phyloP scores from a whole-genome alignment of 2,797 vertebrate genomes.

The Protosalanx chinensis region DNA sequence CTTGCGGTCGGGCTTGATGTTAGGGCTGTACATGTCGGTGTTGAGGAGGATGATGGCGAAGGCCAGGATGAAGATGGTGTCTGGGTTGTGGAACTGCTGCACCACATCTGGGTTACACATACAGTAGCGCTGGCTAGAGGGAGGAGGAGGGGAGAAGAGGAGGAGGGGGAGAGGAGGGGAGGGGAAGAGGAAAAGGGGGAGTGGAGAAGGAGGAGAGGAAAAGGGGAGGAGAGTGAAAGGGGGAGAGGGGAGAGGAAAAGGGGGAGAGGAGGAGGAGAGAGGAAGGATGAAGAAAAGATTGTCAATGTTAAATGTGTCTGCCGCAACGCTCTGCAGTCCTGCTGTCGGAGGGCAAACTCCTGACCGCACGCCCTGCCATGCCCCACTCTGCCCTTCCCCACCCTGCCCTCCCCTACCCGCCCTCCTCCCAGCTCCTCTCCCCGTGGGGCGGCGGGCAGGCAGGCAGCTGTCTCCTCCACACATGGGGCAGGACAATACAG shows the following conservation, averaged over 20 bases:
- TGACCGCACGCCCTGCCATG: too few relatives aligned
- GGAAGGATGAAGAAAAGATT: not conserved
- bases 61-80: slow-evolving; percentile 99
- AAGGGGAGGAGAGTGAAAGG: not conserved
- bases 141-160: not conserved
- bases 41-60: slow-evolving; percentile 98
- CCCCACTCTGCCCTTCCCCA: too few relatives aligned
- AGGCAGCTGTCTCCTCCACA: too few relatives aligned
- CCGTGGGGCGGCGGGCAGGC: too few relatives aligned
- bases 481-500: too few relatives aligned
- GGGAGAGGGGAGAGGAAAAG: not conserved
- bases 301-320: not conserved
- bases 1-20: slow-evolving; percentile 98
- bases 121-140: slow-evolving; percentile 92
- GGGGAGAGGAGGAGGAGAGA: not conserved
- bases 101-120: slow-evolving; percentile 98
- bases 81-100: slow-evolving; percentile 98
- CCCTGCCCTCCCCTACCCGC: too few relatives aligned
- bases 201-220: not conserved
- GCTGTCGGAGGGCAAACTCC: too few relatives aligned
- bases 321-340: too few relatives aligned
- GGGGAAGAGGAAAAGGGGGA: not conserved
- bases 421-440: too few relatives aligned
- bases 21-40: slow-evolving; percentile 99
- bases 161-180: not conserved